Evolutionary conservation across 2,888 invertebrate genomes (phyloP).

Genomic region (Rotaria macrura): DNA sequence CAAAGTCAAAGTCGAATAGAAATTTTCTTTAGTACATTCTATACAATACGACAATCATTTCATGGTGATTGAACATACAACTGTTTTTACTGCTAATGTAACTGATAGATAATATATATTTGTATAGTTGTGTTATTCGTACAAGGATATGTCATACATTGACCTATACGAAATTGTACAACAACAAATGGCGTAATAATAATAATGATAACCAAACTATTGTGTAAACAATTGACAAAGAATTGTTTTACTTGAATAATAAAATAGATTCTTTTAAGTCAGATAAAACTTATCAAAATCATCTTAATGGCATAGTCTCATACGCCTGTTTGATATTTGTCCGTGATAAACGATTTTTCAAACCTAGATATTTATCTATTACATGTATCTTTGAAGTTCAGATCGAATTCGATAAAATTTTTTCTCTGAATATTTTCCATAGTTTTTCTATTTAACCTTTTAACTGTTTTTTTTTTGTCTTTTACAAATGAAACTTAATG

Average conservation of each 20-base stretch:
- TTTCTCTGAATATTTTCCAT: neutral
- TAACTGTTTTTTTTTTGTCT: no score
- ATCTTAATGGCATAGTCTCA: neutral
- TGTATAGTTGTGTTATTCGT: neutral
- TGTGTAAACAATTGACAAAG: neutral
- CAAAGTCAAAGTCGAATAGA: no score
- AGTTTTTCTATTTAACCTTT: no score
- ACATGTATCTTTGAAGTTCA: neutral
- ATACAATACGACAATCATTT: no score
- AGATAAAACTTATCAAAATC: neutral
- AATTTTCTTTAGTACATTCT: no score
- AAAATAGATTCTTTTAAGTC: neutral
- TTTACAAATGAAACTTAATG: no score
- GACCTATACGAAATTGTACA: neutral
- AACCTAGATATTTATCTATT: neutral
- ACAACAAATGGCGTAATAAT: neutral
- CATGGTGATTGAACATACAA: no score
- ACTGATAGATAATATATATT: no score
- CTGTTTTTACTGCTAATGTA: no score
- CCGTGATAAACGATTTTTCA: neutral
- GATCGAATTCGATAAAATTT: neutral
- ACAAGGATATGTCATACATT: neutral
- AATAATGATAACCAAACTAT: neutral
- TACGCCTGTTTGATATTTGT: neutral
- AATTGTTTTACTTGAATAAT: neutral